These are phyloP conservation scores for Orchesella cincta DNA, from an alignment of 1,140 invertebrate species.

Conservation along the genomic window DNA sequence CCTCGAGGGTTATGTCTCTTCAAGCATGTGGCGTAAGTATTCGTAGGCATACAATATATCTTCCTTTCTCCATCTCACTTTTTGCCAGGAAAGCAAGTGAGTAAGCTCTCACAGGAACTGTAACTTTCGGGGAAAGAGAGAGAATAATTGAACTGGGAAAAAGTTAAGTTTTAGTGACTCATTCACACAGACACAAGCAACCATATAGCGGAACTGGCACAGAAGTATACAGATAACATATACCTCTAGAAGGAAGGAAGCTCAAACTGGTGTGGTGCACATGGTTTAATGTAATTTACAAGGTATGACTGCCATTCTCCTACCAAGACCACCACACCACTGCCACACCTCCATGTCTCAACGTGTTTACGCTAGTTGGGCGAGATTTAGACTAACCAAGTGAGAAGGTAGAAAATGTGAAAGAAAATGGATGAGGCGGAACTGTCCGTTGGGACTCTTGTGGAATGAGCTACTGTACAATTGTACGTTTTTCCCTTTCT, in stretches of 20 bases:
- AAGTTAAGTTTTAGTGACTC: slow-evolving; percentile 25
- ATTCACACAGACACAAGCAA: slow-evolving; percentile 9
- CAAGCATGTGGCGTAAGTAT: slow-evolving; percentile 16
- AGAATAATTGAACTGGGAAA: slow-evolving; percentile 29
- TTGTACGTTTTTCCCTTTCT: neutral
- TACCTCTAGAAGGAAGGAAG: neutral
- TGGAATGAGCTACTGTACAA: slow-evolving; percentile 7
- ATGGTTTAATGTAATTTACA: slow-evolving; percentile 20
- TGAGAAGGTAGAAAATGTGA: slow-evolving; percentile 29
- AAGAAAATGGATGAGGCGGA: slow-evolving; percentile 29
- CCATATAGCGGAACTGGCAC: neutral
- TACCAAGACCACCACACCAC: slow-evolving; percentile 12
- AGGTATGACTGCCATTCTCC: neutral
- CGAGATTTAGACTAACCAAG: slow-evolving; percentile 25
- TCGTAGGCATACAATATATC: slow-evolving; percentile 23
- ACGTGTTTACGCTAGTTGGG: slow-evolving; percentile 16
- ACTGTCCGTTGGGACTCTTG: slow-evolving; percentile 17
- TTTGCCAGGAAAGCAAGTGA: slow-evolving; percentile 11
- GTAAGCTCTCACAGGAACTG: slow-evolving; percentile 24
- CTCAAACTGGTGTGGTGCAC: neutral
- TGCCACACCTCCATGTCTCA: slow-evolving; percentile 27
- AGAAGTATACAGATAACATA: neutral
- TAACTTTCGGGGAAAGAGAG: slow-evolving; percentile 23
- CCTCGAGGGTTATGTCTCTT: slow-evolving; percentile 11
- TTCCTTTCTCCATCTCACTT: slow-evolving; percentile 22